These are phyloP conservation scores for Melangyna quadrimaculata DNA, from an alignment of 2,888 invertebrate genomes.

Conservation along the genomic window DNA sequence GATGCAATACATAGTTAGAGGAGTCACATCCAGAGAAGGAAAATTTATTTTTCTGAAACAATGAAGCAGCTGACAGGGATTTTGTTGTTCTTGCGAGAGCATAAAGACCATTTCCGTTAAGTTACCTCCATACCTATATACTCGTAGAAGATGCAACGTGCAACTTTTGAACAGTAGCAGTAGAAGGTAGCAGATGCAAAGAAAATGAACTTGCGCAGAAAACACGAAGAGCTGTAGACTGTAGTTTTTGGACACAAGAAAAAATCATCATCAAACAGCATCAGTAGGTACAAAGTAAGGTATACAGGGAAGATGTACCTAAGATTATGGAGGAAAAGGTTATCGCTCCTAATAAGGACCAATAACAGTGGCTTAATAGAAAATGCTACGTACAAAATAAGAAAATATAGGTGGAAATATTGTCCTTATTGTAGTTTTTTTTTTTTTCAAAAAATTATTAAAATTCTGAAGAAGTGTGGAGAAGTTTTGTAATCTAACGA, in stretches of 20 bases:
- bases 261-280: not conserved
- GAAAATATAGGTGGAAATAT: not conserved
- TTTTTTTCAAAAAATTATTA: too few relatives aligned
- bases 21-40: not conserved
- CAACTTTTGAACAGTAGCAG: slow-evolving; percentile 15
- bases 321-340: slow-evolving; percentile 9
- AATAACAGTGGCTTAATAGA: not conserved
- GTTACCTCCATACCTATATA: not conserved
- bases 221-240: not conserved
- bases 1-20: not conserved
- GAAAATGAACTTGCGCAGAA: not conserved
- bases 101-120: slow-evolving; percentile 16
- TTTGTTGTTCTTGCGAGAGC: slow-evolving; percentile 16
- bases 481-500: too few relatives aligned
- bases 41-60: slow-evolving; percentile 46
- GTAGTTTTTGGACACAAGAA: not conserved
- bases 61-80: slow-evolving; percentile 46
- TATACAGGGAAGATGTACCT: not conserved
- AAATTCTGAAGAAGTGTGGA: too few relatives aligned
- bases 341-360: slow-evolving; percentile 25
- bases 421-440: too few relatives aligned
- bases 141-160: not conserved
- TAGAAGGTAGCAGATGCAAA: too few relatives aligned
- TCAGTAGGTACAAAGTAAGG: not conserved
- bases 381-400: not conserved